Evolutionary conservation across 2,888 invertebrate genomes (phyloP), one percentile per base, ranked within the genome.

Genomic region (Iselma pallidipennis): DNA sequence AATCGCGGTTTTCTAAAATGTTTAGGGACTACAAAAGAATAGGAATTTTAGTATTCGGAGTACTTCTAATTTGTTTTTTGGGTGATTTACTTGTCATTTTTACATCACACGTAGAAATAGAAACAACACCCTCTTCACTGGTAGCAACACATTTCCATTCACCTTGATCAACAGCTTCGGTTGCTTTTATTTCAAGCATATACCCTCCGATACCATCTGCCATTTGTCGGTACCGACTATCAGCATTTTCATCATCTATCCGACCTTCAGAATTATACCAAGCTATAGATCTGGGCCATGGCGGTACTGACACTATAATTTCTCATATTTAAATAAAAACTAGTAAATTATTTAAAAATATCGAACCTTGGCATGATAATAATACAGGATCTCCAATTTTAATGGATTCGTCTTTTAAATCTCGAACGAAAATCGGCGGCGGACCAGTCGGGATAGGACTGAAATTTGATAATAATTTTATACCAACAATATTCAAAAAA

Each of bases 111-210:
- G 89, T 86, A 25, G 92, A 87, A 64, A 93, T 91, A 62, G 92
- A 91, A 68, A 90, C 89, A 66, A 88, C 86, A 55, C 91, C 92
- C 48, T 90, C 89, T 12, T 85, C 82, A 77, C 90, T 93, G 14
- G 90, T 90, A 6, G 92, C 93, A 10, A 93, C 92, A 76, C 94
- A 94, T 79, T 94, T 94, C 93, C 94, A 94, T 78, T 94, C 92
- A 14, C 95, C 95, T 71, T 92, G 92, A 76, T 95, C 94, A 45
- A 86, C 85, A 68, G 91, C 90, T 81, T 92, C 92, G 0, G 92
- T 87, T 0, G 89, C 87, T 67, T 87, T 86, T 5, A 92, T 86
- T 78, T 92, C 90, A 56, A 95, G 81, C 76, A 90, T 86, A 78
- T 92, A 92, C 33, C 91, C 89, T 29, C 95, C 95, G 49, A 93